phyloP scores from a whole-genome alignment of 2,113 vertebrate species.

The Gymnocephalus cernua region DNA sequence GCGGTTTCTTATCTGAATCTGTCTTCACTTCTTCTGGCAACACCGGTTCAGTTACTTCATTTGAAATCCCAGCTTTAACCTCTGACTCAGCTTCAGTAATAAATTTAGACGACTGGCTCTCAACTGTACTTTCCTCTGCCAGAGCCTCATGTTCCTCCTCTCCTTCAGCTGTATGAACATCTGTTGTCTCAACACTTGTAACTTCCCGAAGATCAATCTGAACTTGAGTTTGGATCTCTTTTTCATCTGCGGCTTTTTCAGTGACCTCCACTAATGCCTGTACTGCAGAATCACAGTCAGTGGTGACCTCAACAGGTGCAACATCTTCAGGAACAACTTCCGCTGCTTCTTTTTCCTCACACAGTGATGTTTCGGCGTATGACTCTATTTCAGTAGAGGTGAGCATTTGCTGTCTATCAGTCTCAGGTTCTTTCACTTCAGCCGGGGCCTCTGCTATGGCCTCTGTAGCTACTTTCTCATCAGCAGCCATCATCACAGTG shows the following conservation, averaged over 20 bases:
- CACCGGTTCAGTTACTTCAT: constrained; percentile 10
- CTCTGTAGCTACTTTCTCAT: constrained; percentile 19
- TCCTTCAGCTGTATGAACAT: constrained; percentile 8
- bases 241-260: constrained; percentile 52
- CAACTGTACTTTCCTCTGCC: constrained; percentile 7
- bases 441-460: constrained; percentile 15
- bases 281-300: constrained; percentile 51
- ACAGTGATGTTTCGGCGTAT: neutral
- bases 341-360: constrained; percentile 21
- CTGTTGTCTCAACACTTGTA: neutral
- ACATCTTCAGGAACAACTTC: constrained; percentile 13
- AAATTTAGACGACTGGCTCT: neutral
- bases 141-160: neutral
- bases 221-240: constrained; percentile 61
- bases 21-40: constrained; percentile 10
- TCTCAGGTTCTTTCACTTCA: constrained; percentile 40
- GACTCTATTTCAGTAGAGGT: constrained; percentile 21
- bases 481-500: constrained; percentile 4
- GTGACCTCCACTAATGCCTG: constrained; percentile 53
- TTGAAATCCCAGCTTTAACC: constrained; percentile 28
- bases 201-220: constrained; percentile 66
- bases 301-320: constrained; percentile 36
- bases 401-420: constrained; percentile 7
- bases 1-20: constrained; percentile 22
- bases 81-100: constrained; percentile 16